phyloP scores from a whole-genome alignment of 2,888 invertebrate species.

The Corbicula japonica region DNA sequence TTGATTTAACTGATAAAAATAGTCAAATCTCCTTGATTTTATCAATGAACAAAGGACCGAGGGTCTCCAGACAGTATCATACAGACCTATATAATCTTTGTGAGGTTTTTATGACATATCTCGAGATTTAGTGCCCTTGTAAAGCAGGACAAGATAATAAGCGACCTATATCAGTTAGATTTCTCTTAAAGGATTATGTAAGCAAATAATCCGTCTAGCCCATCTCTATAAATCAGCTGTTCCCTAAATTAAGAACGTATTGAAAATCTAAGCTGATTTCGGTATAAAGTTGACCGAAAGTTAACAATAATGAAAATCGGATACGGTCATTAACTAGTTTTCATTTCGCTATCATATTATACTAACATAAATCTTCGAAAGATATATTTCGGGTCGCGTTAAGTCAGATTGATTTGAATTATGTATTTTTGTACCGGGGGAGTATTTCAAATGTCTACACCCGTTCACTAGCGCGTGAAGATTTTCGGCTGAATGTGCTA shows the following conservation, averaged over 20 bases:
- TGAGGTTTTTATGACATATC: slow-evolving; percentile 26
- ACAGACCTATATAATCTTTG: slow-evolving; percentile 11
- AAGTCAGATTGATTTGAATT: slow-evolving; percentile 21
- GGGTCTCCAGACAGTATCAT: not conserved
- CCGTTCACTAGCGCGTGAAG: slow-evolving; percentile 51
- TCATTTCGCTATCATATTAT: slow-evolving; percentile 18
- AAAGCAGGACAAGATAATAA: slow-evolving; percentile 32
- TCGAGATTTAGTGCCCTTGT: slow-evolving; percentile 4
- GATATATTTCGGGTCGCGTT: slow-evolving; percentile 16
- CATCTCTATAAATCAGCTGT: slow-evolving; percentile 25
- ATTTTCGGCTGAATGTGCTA: slow-evolving; percentile 56
- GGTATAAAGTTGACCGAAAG: slow-evolving; percentile 26
- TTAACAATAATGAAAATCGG: not conserved
- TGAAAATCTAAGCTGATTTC: no score
- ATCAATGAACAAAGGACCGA: no score
- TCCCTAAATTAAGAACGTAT: not conserved
- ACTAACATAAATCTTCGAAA: slow-evolving; percentile 14
- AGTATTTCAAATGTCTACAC: slow-evolving; percentile 29
- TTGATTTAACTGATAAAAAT: no score
- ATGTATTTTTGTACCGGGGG: slow-evolving; percentile 29
- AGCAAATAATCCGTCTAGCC: slow-evolving; percentile 33
- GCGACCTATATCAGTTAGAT: slow-evolving; percentile 18
- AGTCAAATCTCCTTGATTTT: no score
- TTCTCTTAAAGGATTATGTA: slow-evolving; percentile 33
- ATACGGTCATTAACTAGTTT: slow-evolving; percentile 23